Evolutionary conservation across 1,140 invertebrate genomes (phyloP), one percentile per base, ranked within the genome.

Genomic region (Bombus haemorrhoidalis): DNA sequence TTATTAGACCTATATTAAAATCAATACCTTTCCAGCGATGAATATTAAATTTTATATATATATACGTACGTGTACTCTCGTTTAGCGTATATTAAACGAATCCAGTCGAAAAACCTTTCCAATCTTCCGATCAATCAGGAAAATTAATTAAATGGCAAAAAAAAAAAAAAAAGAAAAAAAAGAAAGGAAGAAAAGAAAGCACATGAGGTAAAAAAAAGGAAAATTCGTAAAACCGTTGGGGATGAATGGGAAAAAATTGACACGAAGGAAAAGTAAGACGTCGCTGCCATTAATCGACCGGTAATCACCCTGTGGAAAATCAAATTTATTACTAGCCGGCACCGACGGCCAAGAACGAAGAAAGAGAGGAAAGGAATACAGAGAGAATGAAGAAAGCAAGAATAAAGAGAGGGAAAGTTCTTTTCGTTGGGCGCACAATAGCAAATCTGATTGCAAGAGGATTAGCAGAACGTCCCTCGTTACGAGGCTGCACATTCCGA

Each of bases 381-480:
- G 22, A n/a, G 25, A 13, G n/a, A 62, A 39, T 8, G 6, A 25
- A 34, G 6, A 8, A n/a, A 5, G 32, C 15, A n/a, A 9, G 39
- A 18, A 34, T 6, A 64, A 25, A 53, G 25, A 34, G 34, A 28
- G 25, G 25, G 28, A 34, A 34, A 76, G 81, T 82, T 43, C 32
- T 77, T 83, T 76, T 34, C 69, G 66, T 37, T 37, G 39, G 53
- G 9, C 25, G 68, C 32, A 80, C 76, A 80, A 80, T 72, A 53
- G 83, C 69, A 72, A 85, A 85, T 72, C 76, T 72, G 83, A 85
- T 80, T 85, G 69, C 37, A 39, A 47, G 62, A 32, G 53, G 47
- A 88, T 87, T 78, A 87, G 59, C 39, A 62, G 87, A 78, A 86
- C 78, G 79, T 81, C 71, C 74, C 69, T 86, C 79, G 53, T 86